Evolutionary conservation across 2,888 invertebrate genomes (phyloP).

Genomic region (Resseliella maxima): DNA sequence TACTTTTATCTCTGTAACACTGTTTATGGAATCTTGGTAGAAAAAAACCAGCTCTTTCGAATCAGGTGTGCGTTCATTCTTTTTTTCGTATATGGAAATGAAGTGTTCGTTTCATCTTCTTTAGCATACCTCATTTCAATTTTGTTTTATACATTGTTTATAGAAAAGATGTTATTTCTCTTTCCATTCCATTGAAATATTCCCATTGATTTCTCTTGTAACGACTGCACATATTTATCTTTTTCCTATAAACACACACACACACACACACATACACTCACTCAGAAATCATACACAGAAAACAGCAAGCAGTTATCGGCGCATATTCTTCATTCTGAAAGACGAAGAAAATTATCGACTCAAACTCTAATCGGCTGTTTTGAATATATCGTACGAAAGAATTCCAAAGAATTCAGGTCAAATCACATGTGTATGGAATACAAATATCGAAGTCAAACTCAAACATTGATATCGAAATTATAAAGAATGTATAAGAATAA

Average conservation of each 20-base stretch:
- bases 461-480: not conserved
- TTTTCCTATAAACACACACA: not conserved
- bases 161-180: not conserved
- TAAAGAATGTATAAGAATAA: conserved; percentile 12
- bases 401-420: conserved; percentile 53
- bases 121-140: conserved; percentile 32
- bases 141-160: not conserved
- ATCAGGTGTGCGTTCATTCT: not conserved
- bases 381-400: conserved; percentile 12
- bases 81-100: conserved; percentile 7
- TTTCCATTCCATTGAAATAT: not conserved
- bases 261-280: too few relatives aligned
- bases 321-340: conserved; percentile 34
- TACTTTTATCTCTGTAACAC: not conserved
- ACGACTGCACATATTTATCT: not conserved
- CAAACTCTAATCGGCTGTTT: not conserved
- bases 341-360: not conserved
- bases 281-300: not conserved
- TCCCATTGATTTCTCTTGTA: not conserved
- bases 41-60: not conserved
- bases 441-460: not conserved
- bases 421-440: conserved; percentile 44
- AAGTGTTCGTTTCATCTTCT: conserved; percentile 6
- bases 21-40: not conserved
- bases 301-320: conserved; percentile 10